These are phyloP conservation scores for Pterocles burchelli DNA, from an alignment of 2,113 vertebrate genomes.

Conservation along the genomic window DNA sequence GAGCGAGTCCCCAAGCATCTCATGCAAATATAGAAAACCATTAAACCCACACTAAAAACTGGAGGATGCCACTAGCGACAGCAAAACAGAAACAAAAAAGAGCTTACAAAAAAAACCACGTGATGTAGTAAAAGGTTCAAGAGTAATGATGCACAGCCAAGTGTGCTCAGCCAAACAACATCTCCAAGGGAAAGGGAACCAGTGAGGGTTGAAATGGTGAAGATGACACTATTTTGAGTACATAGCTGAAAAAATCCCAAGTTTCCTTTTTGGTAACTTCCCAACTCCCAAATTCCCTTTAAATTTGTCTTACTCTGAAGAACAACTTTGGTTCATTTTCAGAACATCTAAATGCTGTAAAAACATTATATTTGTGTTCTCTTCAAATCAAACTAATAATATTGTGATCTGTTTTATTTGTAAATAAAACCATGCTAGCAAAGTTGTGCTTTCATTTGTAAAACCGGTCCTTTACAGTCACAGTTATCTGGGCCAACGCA, in stretches of 20 bases:
- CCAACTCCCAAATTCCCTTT: neutral
- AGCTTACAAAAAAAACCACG: neutral
- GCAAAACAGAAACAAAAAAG: neutral
- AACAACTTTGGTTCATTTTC: neutral
- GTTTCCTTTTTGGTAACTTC: neutral
- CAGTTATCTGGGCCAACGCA: accelerated
- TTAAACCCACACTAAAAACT: neutral
- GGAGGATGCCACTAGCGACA: neutral
- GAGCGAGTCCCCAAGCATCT: neutral
- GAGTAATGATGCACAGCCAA: neutral
- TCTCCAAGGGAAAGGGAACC: neutral
- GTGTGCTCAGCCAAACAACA: neutral
- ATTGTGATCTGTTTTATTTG: neutral
- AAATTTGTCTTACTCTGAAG: neutral
- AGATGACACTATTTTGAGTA: neutral
- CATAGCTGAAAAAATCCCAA: neutral
- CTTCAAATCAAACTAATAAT: neutral
- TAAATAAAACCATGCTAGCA: neutral
- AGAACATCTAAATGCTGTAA: neutral
- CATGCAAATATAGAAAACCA: neutral
- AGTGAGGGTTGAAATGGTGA: neutral
- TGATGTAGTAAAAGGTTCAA: neutral
- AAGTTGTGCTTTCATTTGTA: neutral
- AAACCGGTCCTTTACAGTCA: neutral
- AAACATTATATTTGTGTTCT: neutral